Base-by-base conservation (phyloP, 2,113 vertebrate genomes). In the Misgurnus anguillicaudatus region DNA sequence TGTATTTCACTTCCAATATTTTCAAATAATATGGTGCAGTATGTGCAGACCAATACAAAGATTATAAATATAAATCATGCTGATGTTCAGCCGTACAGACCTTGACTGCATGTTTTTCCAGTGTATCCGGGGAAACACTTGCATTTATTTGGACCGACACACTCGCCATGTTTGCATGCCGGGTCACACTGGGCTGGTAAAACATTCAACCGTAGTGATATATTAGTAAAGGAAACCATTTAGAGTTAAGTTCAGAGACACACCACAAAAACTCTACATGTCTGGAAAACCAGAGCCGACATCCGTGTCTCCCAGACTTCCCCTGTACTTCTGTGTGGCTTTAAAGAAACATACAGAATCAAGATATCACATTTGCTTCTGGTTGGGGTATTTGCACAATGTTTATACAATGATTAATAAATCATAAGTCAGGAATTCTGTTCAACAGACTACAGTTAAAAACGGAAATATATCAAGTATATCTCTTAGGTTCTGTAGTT, bases 121-220 rank as follows among this genome's bases (percentile, higher is more conserved):
- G 94, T 91, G 89, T 96, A 98, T 88, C 98, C 97, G 66, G 94
- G 94, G 81, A 95, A 94, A 88, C 97, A 99, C 87, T 95, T 95
- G 88, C 97, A 99, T 90, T 95, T 97, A 87, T 96, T 97, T 61
- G 94, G 95, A 77, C 95, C 95, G 53, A 91, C 88, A 72, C 98
- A 99, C 79, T 99, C 95, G 1, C 97, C 97, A 0, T 97, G 94
- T 86, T 96, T 97, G 93, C 98, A 99, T 36, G 92, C 94, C 38
- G 92, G 93, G 80, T 94, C 92, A 85, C 97, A 99, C 17, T 91
- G 85, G 85, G 97, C 98, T 99, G 92, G 79, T 78, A 86, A 89
- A 88, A 73, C 86, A 87, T 85, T 93, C 66, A 81, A 39, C 77
- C 69, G 82, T 36, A 82, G 87, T 85, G 78, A 86, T 38, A 83